A percentile compares a stretch with the other conserved stretches of the same genome.
Conservation (phyloP, 2,888 invertebrate genomes). For the Parthenolecanium corni region DNA sequence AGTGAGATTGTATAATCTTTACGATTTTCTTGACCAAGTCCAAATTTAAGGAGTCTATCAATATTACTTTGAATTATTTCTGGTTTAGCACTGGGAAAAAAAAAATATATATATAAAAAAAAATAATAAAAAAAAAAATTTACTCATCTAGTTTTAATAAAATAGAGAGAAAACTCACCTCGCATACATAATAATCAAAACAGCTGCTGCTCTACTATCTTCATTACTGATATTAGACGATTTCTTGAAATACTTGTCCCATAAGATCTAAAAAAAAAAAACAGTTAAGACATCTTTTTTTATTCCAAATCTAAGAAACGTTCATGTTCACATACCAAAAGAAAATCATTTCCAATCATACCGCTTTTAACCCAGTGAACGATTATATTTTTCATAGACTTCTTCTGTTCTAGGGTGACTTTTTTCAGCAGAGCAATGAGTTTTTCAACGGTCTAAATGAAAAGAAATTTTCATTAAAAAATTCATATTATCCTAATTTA, state of each 20-base stretch:
- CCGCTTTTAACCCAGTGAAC: conserved; percentile 49
- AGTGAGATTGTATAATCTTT: conserved; percentile 46
- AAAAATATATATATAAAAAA: conserved; percentile 8
- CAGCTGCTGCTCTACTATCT: conserved; percentile 61
- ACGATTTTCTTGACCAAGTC: conserved; percentile 47
- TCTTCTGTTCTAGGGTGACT: conserved; percentile 48
- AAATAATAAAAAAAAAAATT: background rate
- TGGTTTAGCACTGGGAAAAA: conserved; percentile 38
- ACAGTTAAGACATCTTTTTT: background rate
- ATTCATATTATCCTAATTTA: conserved; percentile 11
- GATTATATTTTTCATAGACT: conserved; percentile 51
- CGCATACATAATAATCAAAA: conserved; percentile 67
- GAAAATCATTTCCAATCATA: conserved; percentile 45
- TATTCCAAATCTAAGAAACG: background rate
- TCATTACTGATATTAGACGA: conserved; percentile 54
- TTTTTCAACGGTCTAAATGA: conserved; percentile 46
- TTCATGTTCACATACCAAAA: conserved; percentile 35
- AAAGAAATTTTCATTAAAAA: conserved; percentile 25
- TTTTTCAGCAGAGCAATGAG: conserved; percentile 46
- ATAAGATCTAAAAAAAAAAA: conserved; percentile 53
- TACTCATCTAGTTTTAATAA: background rate
- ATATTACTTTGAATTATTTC: conserved; percentile 49
- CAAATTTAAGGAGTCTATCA: conserved; percentile 58
- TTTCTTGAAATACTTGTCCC: conserved; percentile 71
- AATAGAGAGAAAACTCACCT: conserved; percentile 34